Evolutionary conservation across 1,140 invertebrate genomes (phyloP), one percentile per base, ranked within the genome.

Genomic region (Eriosoma lanigerum): DNA sequence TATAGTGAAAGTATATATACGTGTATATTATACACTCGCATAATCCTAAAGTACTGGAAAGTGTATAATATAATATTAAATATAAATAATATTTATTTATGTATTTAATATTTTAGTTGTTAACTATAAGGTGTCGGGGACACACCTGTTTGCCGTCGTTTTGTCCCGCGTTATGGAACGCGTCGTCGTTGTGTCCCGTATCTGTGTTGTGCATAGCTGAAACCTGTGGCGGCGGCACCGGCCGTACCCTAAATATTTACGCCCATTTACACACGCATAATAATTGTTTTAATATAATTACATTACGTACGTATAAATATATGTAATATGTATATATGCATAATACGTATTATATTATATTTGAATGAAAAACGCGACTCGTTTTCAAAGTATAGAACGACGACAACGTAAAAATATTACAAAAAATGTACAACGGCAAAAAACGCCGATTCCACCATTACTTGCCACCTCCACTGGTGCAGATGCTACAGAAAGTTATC

Each of bases 41-140:
- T 60, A 6, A 24, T 26, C 26, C 6, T 19, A 44, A 15, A 68
- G 13, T 1, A 21, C 44, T 21, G 13, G 64, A 38, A 24, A 17
- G 6, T 48, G 19, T 64, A 24, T 24, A 48, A 6, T 48, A 48
- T 8, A 48, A 15, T 48, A 48, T 48, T 48, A 48, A 9, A 68
- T 32, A n/a, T 62, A 64, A 44, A n/a, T 62, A 64, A 44, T 44
- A 44, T 44, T 5, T 21, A 24, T 46, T 48, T 68, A 24, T 19
- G 29, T 17, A 17, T 32, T 24, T 17, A 26, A 19, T 46, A 64
- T 32, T 64, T 24, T 38, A 58, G 21, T 24, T 58, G 54, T 60
- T 78, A 46, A 44, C 75, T 4, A 8, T 38, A 62, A 62, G 75
- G 75, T 58, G 75, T 78, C 72, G 52, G 26, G 15, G 73, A 56